These are phyloP conservation scores for Ormyrus pomaceus DNA, from an alignment of 2,888 invertebrate genomes.

Conservation along the genomic window DNA sequence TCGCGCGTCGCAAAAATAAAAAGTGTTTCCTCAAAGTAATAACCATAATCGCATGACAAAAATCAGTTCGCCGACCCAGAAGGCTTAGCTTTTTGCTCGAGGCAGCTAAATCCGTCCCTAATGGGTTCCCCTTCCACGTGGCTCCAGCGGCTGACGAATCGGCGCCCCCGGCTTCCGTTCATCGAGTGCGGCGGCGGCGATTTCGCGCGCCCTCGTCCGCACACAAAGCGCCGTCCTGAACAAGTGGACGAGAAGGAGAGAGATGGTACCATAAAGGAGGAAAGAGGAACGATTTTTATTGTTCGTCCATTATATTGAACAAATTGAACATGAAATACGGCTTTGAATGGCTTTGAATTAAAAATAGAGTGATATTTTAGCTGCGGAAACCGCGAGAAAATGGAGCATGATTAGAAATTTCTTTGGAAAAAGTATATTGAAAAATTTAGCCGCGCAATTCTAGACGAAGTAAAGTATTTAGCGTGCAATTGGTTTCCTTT, in stretches of 20 bases:
- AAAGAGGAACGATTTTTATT: conserved; percentile 33
- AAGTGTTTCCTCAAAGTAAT: conserved; percentile 24
- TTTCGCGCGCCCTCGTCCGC: conserved; percentile 15
- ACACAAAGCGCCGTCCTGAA: conserved; percentile 15
- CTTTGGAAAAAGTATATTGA: too few species aligned
- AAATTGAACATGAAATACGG: conserved; percentile 44
- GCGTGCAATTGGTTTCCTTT: too few species aligned
- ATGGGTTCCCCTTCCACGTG: conserved; percentile 14
- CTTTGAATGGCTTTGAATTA: conserved; percentile 1
- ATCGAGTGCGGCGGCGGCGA: conserved; percentile 14
- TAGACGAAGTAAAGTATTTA: too few species aligned
- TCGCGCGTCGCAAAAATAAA: not conserved
- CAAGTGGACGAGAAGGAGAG: not conserved
- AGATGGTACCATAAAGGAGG: not conserved
- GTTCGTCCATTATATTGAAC: conserved; percentile 22
- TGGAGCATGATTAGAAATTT: too few species aligned
- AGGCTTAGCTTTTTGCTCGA: conserved; percentile 35
- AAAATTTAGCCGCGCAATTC: too few species aligned
- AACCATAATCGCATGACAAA: conserved; percentile 37
- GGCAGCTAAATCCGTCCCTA: conserved; percentile 42
- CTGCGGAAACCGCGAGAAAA: too few species aligned
- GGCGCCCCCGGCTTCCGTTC: conserved; percentile 5
- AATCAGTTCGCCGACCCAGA: conserved; percentile 35
- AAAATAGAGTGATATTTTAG: conserved; percentile 23
- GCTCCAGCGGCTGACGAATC: conserved; percentile 36